These are phyloP conservation scores for Holacanthus passer DNA, from an alignment of 2,113 vertebrate species.

Conservation along the genomic window DNA sequence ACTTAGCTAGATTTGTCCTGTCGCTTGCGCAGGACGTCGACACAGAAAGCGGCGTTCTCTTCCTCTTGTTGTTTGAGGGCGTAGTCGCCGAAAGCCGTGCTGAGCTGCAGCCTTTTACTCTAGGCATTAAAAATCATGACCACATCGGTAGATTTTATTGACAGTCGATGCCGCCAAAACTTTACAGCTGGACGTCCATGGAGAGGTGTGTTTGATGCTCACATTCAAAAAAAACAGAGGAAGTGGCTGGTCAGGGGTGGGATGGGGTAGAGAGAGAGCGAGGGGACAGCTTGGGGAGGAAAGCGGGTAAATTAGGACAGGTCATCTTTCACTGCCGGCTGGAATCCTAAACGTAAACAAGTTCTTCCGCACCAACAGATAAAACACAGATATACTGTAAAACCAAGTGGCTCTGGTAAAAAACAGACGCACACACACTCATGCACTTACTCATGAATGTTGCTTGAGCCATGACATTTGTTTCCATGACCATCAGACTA, in stretches of 20 bases:
- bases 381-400: slow-evolving; percentile 74
- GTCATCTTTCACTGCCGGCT: slow-evolving; percentile 77
- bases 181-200: background rate
- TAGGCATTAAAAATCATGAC: background rate
- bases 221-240: slow-evolving; percentile 7
- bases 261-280: slow-evolving; percentile 1
- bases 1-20: slow-evolving; percentile 34
- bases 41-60: slow-evolving; percentile 8
- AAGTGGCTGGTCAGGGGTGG: slow-evolving; percentile 7
- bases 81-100: background rate
- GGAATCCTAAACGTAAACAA: slow-evolving; percentile 80
- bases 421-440: slow-evolving; percentile 35
- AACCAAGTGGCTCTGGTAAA: slow-evolving; percentile 50
- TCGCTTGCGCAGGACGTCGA: background rate
- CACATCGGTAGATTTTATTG: background rate
- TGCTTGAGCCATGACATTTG: slow-evolving; percentile 15
- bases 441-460: slow-evolving; percentile 19
- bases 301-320: slow-evolving; percentile 75
- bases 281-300: slow-evolving; percentile 77
- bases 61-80: slow-evolving; percentile 9
- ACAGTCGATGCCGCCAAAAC: background rate
- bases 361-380: slow-evolving; percentile 75
- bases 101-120: background rate
- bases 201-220: too few species aligned
- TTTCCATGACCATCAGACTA: background rate